Base-by-base conservation (phyloP, 2,113 vertebrate genomes). In the Nothoprocta pentlandii region DNA sequence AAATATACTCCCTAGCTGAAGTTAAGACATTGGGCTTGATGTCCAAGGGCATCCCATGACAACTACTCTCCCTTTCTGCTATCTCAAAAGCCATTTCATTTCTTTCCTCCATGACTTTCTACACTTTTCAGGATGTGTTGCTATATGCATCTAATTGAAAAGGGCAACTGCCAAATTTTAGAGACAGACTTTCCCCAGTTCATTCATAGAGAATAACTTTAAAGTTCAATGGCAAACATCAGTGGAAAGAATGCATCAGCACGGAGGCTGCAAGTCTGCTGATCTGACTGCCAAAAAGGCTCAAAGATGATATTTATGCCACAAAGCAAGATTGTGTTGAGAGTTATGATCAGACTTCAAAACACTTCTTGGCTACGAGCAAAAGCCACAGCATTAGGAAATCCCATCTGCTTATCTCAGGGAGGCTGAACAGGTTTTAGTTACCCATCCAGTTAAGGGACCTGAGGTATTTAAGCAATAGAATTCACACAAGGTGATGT, bases 391-490 rank as follows among this genome's bases (percentile, higher is more conserved):
- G 84, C 75, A 80, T 44, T 92, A 82, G 79, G 80, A 92, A 94
- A 95, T 89, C 47, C 75, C 63, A 42, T 58, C 36, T 87, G 85
- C 77, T 86, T 91, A 95, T 95, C 94, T 93, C 70, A 68, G 36
- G n/a, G 51, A 96, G 36, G 85, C 46, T 79, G 44, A 90, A 91
- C 74, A 89, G 77, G 94, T 96, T 97, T 80, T 82, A 85, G 62
- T 68, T 85, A 76, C 46, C 74, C 51, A 42, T 79, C 85, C 58
- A 86, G 66, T 85, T 51, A 75, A 10, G 80, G 46, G 39, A 90
- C 82, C 32, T 4, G 56, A 64, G 56, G 74, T 32, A 58, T 44
- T 95, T 91, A 90, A 78, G 73, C 90, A 90, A 90, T 17, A 21
- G 6, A 62, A 64, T 93, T 94, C 54, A 79, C 66, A 73, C 9